These are phyloP conservation scores for Strigops habroptila DNA, from an alignment of 2,113 vertebrate genomes.

Conservation along the genomic window DNA sequence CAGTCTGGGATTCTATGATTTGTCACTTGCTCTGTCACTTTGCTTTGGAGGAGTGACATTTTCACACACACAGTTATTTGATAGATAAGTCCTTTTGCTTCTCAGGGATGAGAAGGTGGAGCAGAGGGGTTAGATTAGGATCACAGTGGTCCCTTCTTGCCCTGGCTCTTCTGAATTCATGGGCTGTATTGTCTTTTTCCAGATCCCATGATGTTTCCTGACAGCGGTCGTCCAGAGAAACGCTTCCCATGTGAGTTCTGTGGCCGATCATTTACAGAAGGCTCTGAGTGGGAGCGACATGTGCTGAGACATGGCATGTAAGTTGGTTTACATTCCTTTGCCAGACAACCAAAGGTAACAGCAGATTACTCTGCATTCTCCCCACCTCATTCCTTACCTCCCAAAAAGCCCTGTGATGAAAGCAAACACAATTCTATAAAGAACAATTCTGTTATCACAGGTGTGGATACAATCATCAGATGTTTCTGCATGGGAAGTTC, in stretches of 20 bases:
- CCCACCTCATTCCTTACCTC: background rate
- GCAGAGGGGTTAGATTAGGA: background rate
- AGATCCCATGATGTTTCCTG: constrained; percentile 75
- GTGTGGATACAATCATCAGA: background rate
- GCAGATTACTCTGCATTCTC: background rate
- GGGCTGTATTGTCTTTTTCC: background rate
- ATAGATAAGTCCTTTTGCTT: background rate
- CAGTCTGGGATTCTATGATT: background rate
- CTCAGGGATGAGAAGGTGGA: background rate
- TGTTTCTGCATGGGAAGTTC: background rate
- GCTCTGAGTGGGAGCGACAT: constrained; percentile 93
- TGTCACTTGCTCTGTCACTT: background rate
- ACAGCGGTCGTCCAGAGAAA: constrained; percentile 77
- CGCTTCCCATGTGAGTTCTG: constrained; percentile 96
- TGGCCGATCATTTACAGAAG: constrained; percentile 91
- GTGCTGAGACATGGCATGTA: constrained; percentile 97
- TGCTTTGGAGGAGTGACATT: background rate
- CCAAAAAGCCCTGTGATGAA: background rate
- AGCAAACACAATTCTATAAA: background rate
- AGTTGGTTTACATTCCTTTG: constrained; percentile 60
- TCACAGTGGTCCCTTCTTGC: background rate
- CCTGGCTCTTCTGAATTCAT: background rate
- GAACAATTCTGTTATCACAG: background rate
- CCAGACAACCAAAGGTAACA: background rate
- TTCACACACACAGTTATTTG: background rate